Evolutionary conservation across 2,888 invertebrate species (phyloP), one percentile per base, ranked within the genome.

Genomic region (Trachelus troglodyta): DNA sequence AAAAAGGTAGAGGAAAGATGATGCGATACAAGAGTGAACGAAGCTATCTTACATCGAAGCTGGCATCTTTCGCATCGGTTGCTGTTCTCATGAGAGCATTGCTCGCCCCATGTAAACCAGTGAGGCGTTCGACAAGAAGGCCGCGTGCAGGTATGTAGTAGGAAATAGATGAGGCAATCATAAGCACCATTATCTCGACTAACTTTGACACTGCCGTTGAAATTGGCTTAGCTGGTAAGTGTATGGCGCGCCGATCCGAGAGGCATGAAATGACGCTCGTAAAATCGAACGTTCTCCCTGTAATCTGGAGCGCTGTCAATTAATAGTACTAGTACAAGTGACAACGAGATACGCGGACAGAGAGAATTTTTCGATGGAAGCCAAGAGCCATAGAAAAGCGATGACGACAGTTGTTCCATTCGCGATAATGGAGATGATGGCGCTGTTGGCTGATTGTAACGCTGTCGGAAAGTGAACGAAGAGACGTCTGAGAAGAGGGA

Each of bases 21-120:
- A 84, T 84, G 81, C 81, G 86, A 86, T 86, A 85, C 85, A 85
- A 83, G 85, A 76, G 76, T 79, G 80, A 84, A 82, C 82, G 84
- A 81, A 83, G 80, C 85, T 85, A 84, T 85, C 84, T 85, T 82
- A 82, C 83, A 83, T 81, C 83, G 81, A 82, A 81, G 81, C 80
- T 83, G 76, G 83, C 84, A 77, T 82, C 74, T 80, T 80, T 76
- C 80, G 71, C 71, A 71, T 71, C 71, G 71, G 71, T 71, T 33
- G 71, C 31, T 12, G 31, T 34, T 33, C 71, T 31, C 71, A 34
- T 23, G 71, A 31, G 71, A 71, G 71, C 71, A 56, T 56, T 56
- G 56, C 56, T 56, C 56, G 56, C 23, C 56, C 23, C 56, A 23
- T 56, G 56, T 56, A 56, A 56, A 56, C 56, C 23, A 56, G 9